These are phyloP conservation scores for Sitta carolinensis DNA, from an alignment of 2,797 vertebrate species.

Conservation along the genomic window DNA sequence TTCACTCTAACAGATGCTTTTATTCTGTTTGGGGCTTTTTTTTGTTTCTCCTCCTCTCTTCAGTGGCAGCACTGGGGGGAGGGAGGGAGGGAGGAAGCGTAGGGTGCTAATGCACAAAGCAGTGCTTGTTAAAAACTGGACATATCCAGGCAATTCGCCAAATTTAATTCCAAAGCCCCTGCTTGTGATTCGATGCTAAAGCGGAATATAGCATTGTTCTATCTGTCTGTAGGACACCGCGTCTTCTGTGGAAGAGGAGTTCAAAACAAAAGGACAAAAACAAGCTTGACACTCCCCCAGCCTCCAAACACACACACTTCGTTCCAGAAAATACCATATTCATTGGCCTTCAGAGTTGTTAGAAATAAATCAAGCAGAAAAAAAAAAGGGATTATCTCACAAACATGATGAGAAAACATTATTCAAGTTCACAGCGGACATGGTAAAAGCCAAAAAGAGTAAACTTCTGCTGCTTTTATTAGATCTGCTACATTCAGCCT, in stretches of 20 bases:
- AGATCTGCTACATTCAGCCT: background rate
- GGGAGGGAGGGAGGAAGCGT: conserved; percentile 44
- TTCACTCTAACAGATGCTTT: conserved; percentile 82
- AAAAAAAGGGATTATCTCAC: conserved; percentile 37
- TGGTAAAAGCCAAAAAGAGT: background rate
- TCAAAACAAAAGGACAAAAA: conserved; percentile 70
- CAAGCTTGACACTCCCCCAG: conserved; percentile 37
- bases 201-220: conserved; percentile 76
- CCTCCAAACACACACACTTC: conserved; percentile 51
- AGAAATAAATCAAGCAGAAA: conserved; percentile 53
- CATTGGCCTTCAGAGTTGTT: conserved; percentile 49
- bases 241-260: conserved; percentile 64
- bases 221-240: conserved; percentile 75
- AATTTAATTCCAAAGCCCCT: conserved; percentile 79
- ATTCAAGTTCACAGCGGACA: background rate
- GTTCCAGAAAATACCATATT: conserved; percentile 62
- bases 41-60: conserved; percentile 55
- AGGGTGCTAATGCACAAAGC: conserved; percentile 85
- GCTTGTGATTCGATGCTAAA: conserved; percentile 74
- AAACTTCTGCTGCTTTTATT: background rate
- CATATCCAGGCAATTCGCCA: conserved; percentile 86
- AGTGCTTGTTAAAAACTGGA: conserved; percentile 89
- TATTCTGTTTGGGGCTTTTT: conserved; percentile 76
- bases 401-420: conserved; percentile 17
- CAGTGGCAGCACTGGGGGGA: conserved; percentile 34